Evolutionary conservation across 2,888 invertebrate species (phyloP), one percentile per base, ranked within the genome.

Genomic region (Heteropelma amictum): DNA sequence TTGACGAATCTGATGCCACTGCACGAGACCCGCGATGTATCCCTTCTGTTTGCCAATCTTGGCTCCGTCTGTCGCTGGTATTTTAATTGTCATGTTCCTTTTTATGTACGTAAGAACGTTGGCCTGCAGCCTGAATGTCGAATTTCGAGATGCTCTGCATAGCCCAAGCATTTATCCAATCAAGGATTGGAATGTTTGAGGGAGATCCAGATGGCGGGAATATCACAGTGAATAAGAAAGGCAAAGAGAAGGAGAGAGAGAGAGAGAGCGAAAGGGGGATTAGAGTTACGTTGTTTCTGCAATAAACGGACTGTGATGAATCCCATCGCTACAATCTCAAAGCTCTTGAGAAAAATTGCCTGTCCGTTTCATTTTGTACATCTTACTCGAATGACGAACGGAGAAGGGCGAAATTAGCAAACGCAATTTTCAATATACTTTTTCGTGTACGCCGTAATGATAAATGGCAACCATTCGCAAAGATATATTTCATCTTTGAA

Each of bases 81-180:
- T 76, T 76, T 76, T 76, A 76, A 76, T 76, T 76, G 68, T 76
- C 76, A 76, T 76, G 76, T 76, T 68, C 71, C 76, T 76, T 76
- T 76, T 76, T 76, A 60, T n/a, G n/a, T n/a, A n/a, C n/a, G n/a
- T 64, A 64, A 49, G 58, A 49, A 71, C 42, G 51, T 49, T 51
- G 51, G 40, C 35, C 53, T 61, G 58, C 58, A 58, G 67, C 14
- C 72, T 61, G 68, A 72, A 76, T 72, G 72, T 72, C 76, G 72
- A 76, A 72, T 76, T 76, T 76, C 72, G 38, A 76, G 76, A 76
- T 72, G 76, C 76, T 76, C 76, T 76, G 76, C 76, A 76, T 76
- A 76, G 76, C 72, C 68, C 63, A 63, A 58, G 72, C 76, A 76
- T 76, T 76, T 76, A 76, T 76, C 76, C 76, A 76, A 76, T 76